Base-by-base conservation (phyloP, 30 jellyfish, hydroid and myxozoan species). In the Pelagia noctiluca region DNA sequence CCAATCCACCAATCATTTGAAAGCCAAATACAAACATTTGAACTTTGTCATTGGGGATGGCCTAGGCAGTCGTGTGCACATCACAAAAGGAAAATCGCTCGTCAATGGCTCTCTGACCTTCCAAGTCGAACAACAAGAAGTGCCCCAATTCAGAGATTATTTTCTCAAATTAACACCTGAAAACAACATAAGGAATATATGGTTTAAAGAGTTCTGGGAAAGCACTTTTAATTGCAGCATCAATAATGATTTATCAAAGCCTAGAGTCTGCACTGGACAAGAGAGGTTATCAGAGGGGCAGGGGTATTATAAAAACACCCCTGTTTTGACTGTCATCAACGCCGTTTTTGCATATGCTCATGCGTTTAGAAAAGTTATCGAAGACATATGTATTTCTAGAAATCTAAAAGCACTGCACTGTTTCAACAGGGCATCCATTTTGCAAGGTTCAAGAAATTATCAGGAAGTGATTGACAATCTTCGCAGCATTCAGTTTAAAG, bases 141-240 rank as follows among this genome's bases (percentile, higher is more conserved):
- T 52, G 16, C 26, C 26, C 22, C 28, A 29, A 7, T 80, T 80
- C 36, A 36, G 30, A 1, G 54, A 32, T 2, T 53, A 65, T 34
- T 80, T 80, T 24, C 34, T 18, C 47, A 29, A 70, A 29, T 49
- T 80, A 30, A 65, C 23, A 3, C 79, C 48, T 1, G 48, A 80
- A 31, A 52, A 42, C 4, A 80, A 80, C 84, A 50, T 7, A 0
- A 50, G 68, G 12, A 52, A 80, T 30, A 26, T 23, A 7, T 84
- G 95, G 95, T 84, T 84, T 48, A 35, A 50, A 26, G 70, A 74
- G n/a, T 84, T 84, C 62, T 84, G 95, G 95, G 89, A 62, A 30
- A 26, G 28, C 3, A 50, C 73, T 35, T 84, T 84, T 70, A 71
- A 62, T 24, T 84, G 95, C 67, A 70, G 76, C 35, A 28, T 22